phyloP scores from a whole-genome alignment of 1,140 invertebrate genomes.

The Brachionus rubens region DNA sequence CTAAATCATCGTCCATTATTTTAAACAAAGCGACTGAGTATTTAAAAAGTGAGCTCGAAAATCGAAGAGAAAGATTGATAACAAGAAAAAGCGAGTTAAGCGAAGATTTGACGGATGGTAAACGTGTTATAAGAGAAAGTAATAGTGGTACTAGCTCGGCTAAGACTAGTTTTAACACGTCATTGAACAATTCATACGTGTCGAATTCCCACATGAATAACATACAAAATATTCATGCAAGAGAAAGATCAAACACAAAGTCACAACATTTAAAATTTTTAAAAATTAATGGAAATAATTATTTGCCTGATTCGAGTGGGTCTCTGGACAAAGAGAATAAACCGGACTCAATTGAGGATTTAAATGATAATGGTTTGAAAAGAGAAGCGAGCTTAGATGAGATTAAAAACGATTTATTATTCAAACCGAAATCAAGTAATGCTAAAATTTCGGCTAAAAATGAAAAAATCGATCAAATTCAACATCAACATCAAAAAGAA shows the following conservation, averaged over 20 bases:
- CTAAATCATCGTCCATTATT: not conserved
- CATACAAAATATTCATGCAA: not conserved
- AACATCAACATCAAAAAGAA: conserved; percentile 37
- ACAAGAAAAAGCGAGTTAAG: not conserved
- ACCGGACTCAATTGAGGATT: not conserved
- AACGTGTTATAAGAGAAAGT: not conserved
- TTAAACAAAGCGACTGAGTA: not conserved
- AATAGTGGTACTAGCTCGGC: not conserved
- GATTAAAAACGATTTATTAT: conserved; percentile 18
- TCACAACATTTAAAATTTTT: conserved; percentile 22
- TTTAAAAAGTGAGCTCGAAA: not conserved
- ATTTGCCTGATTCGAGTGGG: not conserved
- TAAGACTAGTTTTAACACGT: not conserved
- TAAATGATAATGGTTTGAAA: not conserved
- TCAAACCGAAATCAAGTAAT: conserved; percentile 29
- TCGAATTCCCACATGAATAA: not conserved
- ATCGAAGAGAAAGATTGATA: not conserved
- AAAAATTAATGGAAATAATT: conserved; percentile 17
- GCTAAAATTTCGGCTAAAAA: conserved; percentile 13
- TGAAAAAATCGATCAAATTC: conserved; percentile 33
- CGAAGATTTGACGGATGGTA: not conserved
- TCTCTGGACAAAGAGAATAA: not conserved
- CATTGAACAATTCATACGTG: not conserved
- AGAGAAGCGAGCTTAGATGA: not conserved
- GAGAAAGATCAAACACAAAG: conserved; percentile 6